Evolutionary conservation across 1,140 invertebrate genomes (phyloP).

Genomic region (Leptinotarsa lineolata): DNA sequence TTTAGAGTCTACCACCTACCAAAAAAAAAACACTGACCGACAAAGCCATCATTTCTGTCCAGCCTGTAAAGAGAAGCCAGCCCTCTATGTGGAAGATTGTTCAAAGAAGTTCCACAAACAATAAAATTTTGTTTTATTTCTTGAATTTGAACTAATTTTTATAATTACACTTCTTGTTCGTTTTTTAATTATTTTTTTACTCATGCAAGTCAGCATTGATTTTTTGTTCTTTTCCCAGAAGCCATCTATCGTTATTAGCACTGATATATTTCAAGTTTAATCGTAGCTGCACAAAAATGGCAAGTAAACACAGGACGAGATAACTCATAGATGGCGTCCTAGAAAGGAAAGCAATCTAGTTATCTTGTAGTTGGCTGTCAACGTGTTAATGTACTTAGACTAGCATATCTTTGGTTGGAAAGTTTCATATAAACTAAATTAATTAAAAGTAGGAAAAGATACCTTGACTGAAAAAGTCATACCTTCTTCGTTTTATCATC

Average conservation of each 20-base stretch:
- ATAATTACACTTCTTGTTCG: not conserved
- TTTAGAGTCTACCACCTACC: no score
- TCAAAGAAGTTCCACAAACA: not conserved
- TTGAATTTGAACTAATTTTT: not conserved
- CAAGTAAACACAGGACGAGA: slow-evolving; percentile 25
- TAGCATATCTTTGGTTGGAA: no score
- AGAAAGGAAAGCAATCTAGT: not conserved
- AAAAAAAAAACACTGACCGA: no score
- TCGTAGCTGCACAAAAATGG: slow-evolving; percentile 30
- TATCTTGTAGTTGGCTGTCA: not conserved
- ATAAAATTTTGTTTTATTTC: not conserved
- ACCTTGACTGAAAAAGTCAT: not conserved
- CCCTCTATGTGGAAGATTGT: not conserved
- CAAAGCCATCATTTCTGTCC: slow-evolving; percentile 19
- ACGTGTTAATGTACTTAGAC: not conserved
- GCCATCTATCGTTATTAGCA: slow-evolving; percentile 30
- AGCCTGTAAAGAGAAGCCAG: slow-evolving; percentile 21
- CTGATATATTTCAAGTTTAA: slow-evolving; percentile 31
- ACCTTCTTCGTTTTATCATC: slow-evolving; percentile 27
- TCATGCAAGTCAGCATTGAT: not conserved
- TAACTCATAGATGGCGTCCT: not conserved
- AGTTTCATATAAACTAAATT: no score
- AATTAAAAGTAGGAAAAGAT: no score
- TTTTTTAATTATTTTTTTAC: no score
- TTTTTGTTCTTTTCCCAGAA: slow-evolving; percentile 20